Conservation (phyloP, 2,888 invertebrate genomes). For the Agrypnus murinus region DNA sequence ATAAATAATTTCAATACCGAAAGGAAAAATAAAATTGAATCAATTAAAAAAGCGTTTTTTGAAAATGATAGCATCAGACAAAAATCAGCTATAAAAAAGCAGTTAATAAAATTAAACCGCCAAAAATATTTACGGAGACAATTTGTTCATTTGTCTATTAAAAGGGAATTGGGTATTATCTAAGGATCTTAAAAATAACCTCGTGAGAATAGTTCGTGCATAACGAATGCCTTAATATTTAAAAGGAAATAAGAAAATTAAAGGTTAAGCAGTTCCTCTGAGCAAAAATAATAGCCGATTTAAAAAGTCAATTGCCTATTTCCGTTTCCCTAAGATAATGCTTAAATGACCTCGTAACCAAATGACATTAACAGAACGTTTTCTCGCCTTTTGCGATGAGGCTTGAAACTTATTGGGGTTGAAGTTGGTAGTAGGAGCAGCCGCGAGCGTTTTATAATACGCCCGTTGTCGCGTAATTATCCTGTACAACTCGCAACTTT, state of each 20-base stretch:
- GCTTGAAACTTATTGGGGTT: conserved; percentile 55
- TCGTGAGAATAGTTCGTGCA: conserved; percentile 29
- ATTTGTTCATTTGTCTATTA: not conserved
- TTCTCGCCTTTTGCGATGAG: conserved; percentile 58
- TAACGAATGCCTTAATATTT: conserved; percentile 44
- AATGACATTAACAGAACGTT: conserved; percentile 67
- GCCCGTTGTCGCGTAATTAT: conserved; percentile 60
- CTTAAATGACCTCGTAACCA: conserved; percentile 64
- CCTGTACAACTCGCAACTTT: conserved; percentile 56
- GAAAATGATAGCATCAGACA: too few species aligned
- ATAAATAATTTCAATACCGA: too few species aligned
- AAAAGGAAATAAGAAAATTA: conserved; percentile 52
- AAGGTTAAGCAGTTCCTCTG: conserved; percentile 48
- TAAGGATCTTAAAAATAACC: conserved; percentile 7
- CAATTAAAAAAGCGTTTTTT: too few species aligned
- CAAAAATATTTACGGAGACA: too few species aligned
- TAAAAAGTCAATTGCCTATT: conserved; percentile 68
- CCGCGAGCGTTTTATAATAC: conserved; percentile 53
- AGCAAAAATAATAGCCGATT: conserved; percentile 60
- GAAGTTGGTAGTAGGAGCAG: conserved; percentile 43
- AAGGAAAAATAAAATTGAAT: too few species aligned
- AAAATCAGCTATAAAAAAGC: too few species aligned
- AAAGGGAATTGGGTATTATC: not conserved
- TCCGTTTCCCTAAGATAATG: conserved; percentile 63
- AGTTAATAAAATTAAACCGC: too few species aligned